Evolutionary conservation across 2,888 invertebrate species (phyloP), one percentile per base, ranked within the genome.

Genomic region (Arge pagana): DNA sequence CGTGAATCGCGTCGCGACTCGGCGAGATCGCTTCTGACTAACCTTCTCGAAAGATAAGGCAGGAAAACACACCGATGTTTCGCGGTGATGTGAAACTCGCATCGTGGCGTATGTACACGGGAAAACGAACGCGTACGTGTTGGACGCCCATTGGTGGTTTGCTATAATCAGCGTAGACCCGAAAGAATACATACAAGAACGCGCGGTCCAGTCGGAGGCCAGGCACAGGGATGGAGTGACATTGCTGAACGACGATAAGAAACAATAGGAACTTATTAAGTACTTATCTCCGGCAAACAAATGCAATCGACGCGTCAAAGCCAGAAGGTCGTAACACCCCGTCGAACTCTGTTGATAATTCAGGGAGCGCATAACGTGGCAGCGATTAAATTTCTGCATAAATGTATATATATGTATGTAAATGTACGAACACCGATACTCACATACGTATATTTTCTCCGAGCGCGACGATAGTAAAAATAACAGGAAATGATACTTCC

Each of bases 261-360:
- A 43, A 36, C 26, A 51, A 41, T 43, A 50, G 18, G 23, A 43
- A 50, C 24, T 51, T 42, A 51, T 51, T 43, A 50, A 43, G 23
- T 36, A 36, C 42, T 51, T 42, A 19, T 40, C 42, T 26, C 21
- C 18, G n/a, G 36, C 42, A 43, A 31, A 45, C 31, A 45, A 45
- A 45, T 23, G 24, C 31, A 21, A 45, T 45, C 35, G 45, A 45
- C 33, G 45, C 45, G 15, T 35, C 15, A 35, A 45, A 33, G n/a
- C n/a, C 23, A 19, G 45, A 45, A 45, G 45, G 45, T 35, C 45
- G 45, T 35, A 35, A 23, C 11, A 30, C 33, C 15, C 31, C 18
- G 5, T 13, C 15, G 18, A 2, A 45, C 33, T 10, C 15, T 23
- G 15, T 23, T 18, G 33, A 45, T 33, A 33, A 31, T n/a, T n/a